Base-by-base conservation (phyloP, 2,113 vertebrate species). In the Anser cygnoides region DNA sequence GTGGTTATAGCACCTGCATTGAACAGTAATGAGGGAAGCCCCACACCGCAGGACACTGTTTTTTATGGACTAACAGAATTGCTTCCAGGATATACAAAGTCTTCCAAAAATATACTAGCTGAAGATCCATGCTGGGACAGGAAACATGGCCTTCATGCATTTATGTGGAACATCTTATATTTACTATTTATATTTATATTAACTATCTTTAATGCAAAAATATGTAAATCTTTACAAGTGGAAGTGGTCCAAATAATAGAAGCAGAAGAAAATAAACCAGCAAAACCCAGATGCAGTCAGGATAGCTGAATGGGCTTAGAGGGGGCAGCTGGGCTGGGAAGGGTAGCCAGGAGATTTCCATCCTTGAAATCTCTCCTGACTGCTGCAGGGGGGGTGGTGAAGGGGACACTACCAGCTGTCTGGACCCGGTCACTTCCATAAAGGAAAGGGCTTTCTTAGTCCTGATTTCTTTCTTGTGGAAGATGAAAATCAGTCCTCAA, bases 81-180 rank as follows among this genome's bases (percentile, higher is more conserved):
- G 52, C 15, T 68, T 63, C 33, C 25, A 77, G 39, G 62, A 68
- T 18, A 18, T 21, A 18, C 13, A 57, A 55, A 31, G 20, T 57
- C 28, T 81, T 72, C 17, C 26, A 72, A 46, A 85, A 62, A 39
- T 52, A 67, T 16, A 49, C 28, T 41, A 54, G 21, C 8, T 78
- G 11, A 28, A 73, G 23, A 4, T 62, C 11, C 18, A 35, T 0
- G 0, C 16, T 73, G 16, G 9, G 17, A 1, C 43, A 85, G 14
- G 41, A 78, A 82, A 9, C 2, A 4, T 77, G 41, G 46, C 7
- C 10, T 39, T 39, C 37, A 63, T 63, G 28, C 16, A 63, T 28
- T 63, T 26, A 26, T 18, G 9, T 26, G 19, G 15, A 37, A 35
- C 17, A 35, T 35, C 49, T 28, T 46, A 25, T 26, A 54, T 70